Evolutionary conservation across 2,797 vertebrate genomes (phyloP), one percentile per base, ranked within the genome.

Genomic region (Carcharodon carcharias): DNA sequence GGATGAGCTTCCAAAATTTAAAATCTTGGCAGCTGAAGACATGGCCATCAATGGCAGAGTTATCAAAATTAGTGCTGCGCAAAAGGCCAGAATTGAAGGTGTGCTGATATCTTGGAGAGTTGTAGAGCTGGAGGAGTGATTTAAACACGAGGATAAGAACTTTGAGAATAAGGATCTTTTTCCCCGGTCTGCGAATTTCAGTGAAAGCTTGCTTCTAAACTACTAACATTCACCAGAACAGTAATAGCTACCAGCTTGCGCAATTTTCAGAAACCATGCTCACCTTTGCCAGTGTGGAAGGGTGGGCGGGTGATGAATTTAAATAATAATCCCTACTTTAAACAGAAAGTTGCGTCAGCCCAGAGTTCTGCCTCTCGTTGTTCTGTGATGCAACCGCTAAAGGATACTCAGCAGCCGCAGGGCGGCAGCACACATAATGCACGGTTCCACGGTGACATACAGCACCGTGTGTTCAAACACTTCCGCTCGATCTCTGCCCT

Each of bases 391-490:
- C 35, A 91, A 69, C 58, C 12, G 54, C 58, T 14, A 77, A 97
- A 98, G 98, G 99, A 99, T 99, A 99, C 99, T 97, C 97, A 99
- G 97, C 35, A 99, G 97, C 31, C 99, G 98, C n/a, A 99, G 96
- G 0, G 99, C 99, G 3, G 98, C 98, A 0, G 99, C 98, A 95
- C 99, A 99, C 99, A 99, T 99, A 97, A 99, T 97, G 96, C 99
- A 99, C 0, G 99, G 99, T 97, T 99, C 99, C 97, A 99, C 99
- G 0, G 99, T 99, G 85, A 99, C 99, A 0, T 99, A 99, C 40
- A 99, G 96, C 0, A 98, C 98, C 0, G 98, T 98, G 0, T 92
- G 97, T 56, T 97, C 88, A 88, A 99, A 99, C 28, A 98, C 98
- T 87, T 98, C 97, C 0, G 80, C 97, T 96, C 0, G 96, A 97